Conservation (phyloP, 2,113 vertebrate species). For the Balaenoptera acutorostrata region DNA sequence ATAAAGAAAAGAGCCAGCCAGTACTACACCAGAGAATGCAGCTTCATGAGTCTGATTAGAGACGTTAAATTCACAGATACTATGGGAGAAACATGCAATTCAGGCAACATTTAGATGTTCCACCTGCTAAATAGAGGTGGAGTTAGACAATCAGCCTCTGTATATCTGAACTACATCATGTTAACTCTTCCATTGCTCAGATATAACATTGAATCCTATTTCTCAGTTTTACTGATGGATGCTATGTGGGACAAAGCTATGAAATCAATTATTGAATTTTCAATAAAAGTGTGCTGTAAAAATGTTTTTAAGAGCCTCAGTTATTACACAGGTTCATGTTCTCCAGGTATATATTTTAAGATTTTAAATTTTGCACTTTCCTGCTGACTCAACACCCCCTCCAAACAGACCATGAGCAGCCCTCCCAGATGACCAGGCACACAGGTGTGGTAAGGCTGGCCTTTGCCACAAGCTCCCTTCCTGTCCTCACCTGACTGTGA, state of each 20-base stretch:
- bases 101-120: accelerated
- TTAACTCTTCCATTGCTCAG: neutral
- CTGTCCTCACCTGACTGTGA: neutral
- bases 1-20: accelerated
- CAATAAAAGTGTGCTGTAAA: neutral
- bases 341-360: neutral
- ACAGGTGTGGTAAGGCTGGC: too few species aligned
- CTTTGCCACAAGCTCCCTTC: neutral
- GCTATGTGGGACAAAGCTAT: neutral
- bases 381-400: too few species aligned
- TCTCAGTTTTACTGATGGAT: neutral
- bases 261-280: neutral
- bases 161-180: accelerated
- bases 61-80: too few species aligned
- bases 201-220: accelerated
- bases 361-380: neutral
- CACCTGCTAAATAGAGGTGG: accelerated
- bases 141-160: neutral
- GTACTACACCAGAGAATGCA: accelerated
- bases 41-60: neutral
- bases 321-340: neutral
- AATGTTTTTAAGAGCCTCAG: neutral
- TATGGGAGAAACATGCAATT: neutral
- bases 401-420: neutral
- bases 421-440: neutral